Evolutionary conservation across 2,113 vertebrate species (phyloP), one percentile per base, ranked within the genome.

Genomic region (Percopsis transmontana): DNA sequence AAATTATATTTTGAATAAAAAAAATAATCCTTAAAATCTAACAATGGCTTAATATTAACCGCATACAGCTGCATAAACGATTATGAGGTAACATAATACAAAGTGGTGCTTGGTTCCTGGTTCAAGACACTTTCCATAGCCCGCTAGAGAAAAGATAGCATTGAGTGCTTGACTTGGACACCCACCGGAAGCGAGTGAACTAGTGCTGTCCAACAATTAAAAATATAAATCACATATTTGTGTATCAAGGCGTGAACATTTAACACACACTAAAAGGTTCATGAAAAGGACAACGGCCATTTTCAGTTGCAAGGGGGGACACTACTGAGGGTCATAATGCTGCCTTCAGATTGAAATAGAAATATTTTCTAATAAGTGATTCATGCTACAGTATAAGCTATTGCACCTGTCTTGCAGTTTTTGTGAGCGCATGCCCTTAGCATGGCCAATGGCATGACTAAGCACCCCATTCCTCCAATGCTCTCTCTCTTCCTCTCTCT

Each of bases 381-480:
- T 50, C 48, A 50, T 50, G 48, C 19, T n/a, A n/a, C n/a, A n/a
- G n/a, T n/a, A 19, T 19, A 19, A 19, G n/a, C n/a, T 18, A 19
- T 19, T n/a, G 48, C 10, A 50, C 9, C 16, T 57, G 33, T 57
- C 52, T 61, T 58, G 47, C 0, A 20, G 56, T 20, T 39, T 41
- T 20, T 81, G 67, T 55, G 33, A 57, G 53, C 61, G 48, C 62
- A 42, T 44, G 27, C 63, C 70, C 60, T 79, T 69, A 70, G 58
- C 58, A 56, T 56, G 39, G 55, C 58, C 56, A 44, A 38, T 55
- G 54, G 55, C 68, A 64, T 86, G 77, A 83, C 80, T 71, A 78
- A 80, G 81, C 84, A 85, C 66, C 68, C 61, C 70, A 65, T 61
- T 68, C 41, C 59, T 58, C 51, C 57, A 50, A 6, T 66, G 51